These are phyloP conservation scores for Boulengeromyrus knoepffleri DNA, from an alignment of 2,113 vertebrate species.

Conservation along the genomic window DNA sequence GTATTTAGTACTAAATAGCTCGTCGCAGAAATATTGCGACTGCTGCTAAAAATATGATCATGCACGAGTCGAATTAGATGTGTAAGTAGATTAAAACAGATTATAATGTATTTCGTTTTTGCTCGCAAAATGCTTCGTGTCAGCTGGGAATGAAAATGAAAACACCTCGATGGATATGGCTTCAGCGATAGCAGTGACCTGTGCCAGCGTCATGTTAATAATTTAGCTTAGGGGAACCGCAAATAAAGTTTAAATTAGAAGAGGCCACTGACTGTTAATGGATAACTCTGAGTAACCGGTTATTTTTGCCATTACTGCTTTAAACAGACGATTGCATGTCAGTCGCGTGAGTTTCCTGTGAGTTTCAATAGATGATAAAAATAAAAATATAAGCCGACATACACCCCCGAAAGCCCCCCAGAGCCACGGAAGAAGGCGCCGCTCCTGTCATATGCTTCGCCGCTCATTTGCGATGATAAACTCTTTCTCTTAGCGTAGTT, in stretches of 20 bases:
- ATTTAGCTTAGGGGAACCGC: not conserved
- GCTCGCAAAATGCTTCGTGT: not conserved
- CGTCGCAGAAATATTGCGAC: not conserved
- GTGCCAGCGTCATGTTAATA: not conserved
- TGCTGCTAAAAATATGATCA: not conserved
- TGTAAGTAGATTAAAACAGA: not conserved
- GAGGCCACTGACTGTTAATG: not conserved
- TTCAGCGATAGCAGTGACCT: not conserved
- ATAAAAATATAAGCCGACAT: not conserved
- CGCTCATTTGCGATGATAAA: not conserved
- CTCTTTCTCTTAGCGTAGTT: not conserved
- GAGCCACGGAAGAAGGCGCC: not conserved
- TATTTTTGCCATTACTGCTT: not conserved
- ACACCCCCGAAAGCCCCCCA: not conserved
- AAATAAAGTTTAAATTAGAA: conserved; percentile 5
- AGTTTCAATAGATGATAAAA: not conserved
- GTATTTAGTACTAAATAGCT: not conserved
- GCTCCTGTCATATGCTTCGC: not conserved
- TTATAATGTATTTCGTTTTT: not conserved
- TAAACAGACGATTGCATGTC: not conserved
- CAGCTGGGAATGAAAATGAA: not conserved
- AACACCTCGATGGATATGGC: not conserved
- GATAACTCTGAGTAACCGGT: not conserved
- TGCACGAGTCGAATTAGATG: not conserved
- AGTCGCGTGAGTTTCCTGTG: not conserved